These are phyloP conservation scores for Drosophila emarginata DNA, from an alignment of 2,888 invertebrate species.

Conservation along the genomic window DNA sequence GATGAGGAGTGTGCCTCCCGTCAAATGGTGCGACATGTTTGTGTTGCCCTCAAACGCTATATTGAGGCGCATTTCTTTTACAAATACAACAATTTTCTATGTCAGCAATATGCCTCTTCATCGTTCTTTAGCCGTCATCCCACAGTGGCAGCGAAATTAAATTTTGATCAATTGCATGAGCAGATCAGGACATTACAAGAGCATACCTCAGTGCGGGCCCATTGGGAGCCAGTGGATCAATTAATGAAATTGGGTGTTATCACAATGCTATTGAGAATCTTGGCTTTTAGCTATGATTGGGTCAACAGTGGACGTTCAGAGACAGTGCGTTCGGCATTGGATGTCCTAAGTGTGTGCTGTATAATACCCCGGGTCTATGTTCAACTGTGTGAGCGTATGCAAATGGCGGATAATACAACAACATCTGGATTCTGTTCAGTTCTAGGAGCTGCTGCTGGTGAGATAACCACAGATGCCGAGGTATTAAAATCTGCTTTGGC, in stretches of 20 bases:
- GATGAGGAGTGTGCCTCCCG: constrained; percentile 95
- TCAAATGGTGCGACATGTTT: constrained; percentile 95
- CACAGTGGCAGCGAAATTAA: constrained; percentile 86
- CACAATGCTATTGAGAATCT: constrained; percentile 90
- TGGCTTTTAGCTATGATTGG: constrained; percentile 96
- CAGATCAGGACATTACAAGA: constrained; percentile 92
- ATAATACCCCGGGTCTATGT: constrained; percentile 92
- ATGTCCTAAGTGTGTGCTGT: constrained; percentile 94
- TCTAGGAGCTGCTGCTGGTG: constrained; percentile 94
- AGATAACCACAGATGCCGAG: constrained; percentile 94
- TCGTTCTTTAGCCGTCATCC: constrained; percentile 81
- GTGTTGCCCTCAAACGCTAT: constrained; percentile 93
- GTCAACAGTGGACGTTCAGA: constrained; percentile 90
- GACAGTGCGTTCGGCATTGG: constrained; percentile 91
- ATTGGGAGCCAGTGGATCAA: constrained; percentile 96
- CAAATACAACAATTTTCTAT: constrained; percentile 88
- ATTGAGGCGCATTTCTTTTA: constrained; percentile 94
- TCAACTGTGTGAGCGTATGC: constrained; percentile 89
- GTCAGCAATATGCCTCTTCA: constrained; percentile 84
- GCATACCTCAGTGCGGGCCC: constrained; percentile 88
- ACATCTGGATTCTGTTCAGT: constrained; percentile 92
- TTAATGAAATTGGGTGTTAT: constrained; percentile 92
- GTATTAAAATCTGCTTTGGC: constrained; percentile 95
- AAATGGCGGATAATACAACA: constrained; percentile 89
- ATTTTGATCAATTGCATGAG: constrained; percentile 92